phyloP scores from a whole-genome alignment of 2,113 vertebrate species.

The Oreamnos americanus region DNA sequence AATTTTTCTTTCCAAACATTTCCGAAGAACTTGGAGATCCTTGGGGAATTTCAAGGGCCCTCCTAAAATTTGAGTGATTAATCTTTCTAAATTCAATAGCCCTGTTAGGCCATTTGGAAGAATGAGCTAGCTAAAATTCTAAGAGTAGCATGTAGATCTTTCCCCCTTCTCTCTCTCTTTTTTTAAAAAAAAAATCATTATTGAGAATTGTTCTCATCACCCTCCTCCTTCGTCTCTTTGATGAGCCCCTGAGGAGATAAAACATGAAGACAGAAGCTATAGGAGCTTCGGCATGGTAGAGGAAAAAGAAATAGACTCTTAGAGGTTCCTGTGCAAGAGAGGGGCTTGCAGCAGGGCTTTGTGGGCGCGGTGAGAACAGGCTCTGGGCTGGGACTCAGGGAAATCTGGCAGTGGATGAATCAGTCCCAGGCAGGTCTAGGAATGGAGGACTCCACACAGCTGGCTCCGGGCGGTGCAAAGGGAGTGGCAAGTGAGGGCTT shows the following conservation, averaged over 20 bases:
- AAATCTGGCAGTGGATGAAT: background rate
- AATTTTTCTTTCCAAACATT: constrained; percentile 47
- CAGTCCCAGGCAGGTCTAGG: background rate
- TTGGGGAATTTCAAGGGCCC: constrained; percentile 17
- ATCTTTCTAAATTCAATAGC: constrained; percentile 36
- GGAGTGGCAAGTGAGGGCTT: background rate
- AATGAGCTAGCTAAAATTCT: constrained; percentile 6
- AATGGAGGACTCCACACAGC: background rate
- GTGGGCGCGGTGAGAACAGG: background rate
- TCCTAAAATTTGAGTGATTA: constrained; percentile 4
- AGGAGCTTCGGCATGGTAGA: background rate
- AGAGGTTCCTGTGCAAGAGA: background rate
- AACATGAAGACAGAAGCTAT: constrained; percentile 42
- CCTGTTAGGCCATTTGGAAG: constrained; percentile 30
- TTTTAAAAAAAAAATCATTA: background rate
- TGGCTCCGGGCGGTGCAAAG: background rate
- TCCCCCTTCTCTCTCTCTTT: background rate
- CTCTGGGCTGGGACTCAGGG: background rate
- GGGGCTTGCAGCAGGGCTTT: background rate
- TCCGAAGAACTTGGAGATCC: background rate
- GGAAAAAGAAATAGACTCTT: constrained; percentile 27
- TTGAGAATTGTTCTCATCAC: background rate
- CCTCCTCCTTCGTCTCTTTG: background rate
- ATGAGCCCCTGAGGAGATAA: constrained; percentile 27
- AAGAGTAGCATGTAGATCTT: background rate